Evolutionary conservation across 2,888 invertebrate species (phyloP), one percentile per base, ranked within the genome.

Genomic region (Palloptera scutellata): DNA sequence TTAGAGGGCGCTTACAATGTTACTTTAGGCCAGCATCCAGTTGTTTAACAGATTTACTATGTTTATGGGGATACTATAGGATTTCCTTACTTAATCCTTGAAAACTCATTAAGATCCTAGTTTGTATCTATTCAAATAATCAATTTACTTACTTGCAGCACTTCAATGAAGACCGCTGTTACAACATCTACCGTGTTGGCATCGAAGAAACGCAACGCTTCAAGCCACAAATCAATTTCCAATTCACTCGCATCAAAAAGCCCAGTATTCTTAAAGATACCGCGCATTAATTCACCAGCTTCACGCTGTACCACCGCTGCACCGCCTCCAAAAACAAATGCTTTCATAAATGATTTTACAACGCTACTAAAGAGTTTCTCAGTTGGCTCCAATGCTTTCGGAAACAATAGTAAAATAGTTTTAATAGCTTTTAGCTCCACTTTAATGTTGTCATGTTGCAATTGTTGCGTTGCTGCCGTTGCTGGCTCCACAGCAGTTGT

Each of bases 161-260:
- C 76, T 75, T 77, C 73, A 70, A 78, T 64, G 77, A 82, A 76
- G 69, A 83, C 74, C 66, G 72, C 68, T 0, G 79, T 72, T 1
- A 81, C 79, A 52, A 81, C 72, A 20, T 77, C 75, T 1, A 82
- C 78, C 0, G 79, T 77, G 5, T 70, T 67, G 0, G 67, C 71
- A 70, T 78, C 73, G 62, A 77, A 70, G 75, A 77, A 73, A 57
- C 82, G 66, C 57, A 83, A 68, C 72, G 85, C 80, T 74, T 90
- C 88, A 41, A 91, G 81, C 88, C 92, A 90, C 67, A 92, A 85
- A 78, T 90, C 88, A 53, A 92, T 88, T 84, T 93, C 92, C 66
- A 82, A 73, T 40, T 74, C 75, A 70, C 86, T 86, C 71, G 88
- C 88, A 19, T 87, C 87, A 79, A 93, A 93, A 72, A 91, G 86